Evolutionary conservation across 2,888 invertebrate species (phyloP).

Genomic region (Rhamnusium bicolor): DNA sequence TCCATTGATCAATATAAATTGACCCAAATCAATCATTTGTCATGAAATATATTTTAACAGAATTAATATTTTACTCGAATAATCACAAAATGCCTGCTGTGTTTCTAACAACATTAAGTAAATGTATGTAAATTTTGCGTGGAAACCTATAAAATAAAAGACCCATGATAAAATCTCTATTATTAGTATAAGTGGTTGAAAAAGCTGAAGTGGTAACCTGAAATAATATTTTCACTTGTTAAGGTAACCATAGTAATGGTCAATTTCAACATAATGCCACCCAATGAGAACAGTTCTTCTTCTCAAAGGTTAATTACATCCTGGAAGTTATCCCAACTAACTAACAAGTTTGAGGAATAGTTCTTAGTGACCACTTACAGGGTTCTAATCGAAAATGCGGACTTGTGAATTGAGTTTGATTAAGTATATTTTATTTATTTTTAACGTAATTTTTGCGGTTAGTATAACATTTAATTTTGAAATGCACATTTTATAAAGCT

Average conservation of each 20-base stretch:
- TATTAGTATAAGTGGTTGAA: slow-evolving; percentile 14
- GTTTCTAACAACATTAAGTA: background rate
- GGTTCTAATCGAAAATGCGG: slow-evolving; percentile 56
- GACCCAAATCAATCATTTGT: background rate
- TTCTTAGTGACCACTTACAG: slow-evolving; percentile 28
- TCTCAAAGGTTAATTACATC: slow-evolving; percentile 13
- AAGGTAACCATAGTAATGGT: slow-evolving; percentile 38
- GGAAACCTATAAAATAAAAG: slow-evolving; percentile 28
- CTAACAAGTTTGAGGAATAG: slow-evolving; percentile 18
- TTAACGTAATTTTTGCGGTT: slow-evolving; percentile 85
- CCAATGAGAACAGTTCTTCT: slow-evolving; percentile 19
- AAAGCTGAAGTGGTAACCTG: slow-evolving; percentile 10
- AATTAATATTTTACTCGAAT: background rate
- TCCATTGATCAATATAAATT: background rate
- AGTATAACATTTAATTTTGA: slow-evolving; percentile 64
- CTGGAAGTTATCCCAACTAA: slow-evolving; percentile 2
- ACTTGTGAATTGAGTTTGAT: slow-evolving; percentile 78
- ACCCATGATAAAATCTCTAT: slow-evolving; percentile 34
- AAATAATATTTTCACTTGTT: slow-evolving; percentile 8
- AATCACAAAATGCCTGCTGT: background rate
- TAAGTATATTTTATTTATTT: slow-evolving; percentile 82
- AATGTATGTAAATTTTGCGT: slow-evolving; percentile 19
- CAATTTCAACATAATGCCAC: slow-evolving; percentile 31
- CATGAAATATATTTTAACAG: background rate
- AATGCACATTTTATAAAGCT: background rate